A percentile compares a stretch with the other conserved stretches of the same genome.
phyloP scores from a whole-genome alignment of 2,888 invertebrate species.

The Galerucella nymphaeae region DNA sequence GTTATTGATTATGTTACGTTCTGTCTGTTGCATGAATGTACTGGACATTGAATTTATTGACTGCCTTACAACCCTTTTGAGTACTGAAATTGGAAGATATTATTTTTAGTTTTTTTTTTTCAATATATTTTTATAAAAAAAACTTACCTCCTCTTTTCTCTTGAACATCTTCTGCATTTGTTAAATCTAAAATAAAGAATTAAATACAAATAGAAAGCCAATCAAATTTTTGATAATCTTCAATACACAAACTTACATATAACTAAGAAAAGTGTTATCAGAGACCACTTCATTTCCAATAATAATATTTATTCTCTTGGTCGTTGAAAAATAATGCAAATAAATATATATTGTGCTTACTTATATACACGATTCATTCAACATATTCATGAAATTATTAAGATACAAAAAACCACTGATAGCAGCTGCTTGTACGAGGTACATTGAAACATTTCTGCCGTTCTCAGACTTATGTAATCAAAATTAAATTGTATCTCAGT shows the following conservation, averaged over 20 bases:
- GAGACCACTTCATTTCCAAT: conserved; percentile 11
- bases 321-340: not conserved
- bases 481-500: no score
- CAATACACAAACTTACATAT: not conserved
- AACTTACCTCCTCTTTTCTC: conserved; percentile 25
- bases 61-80: conserved; percentile 28
- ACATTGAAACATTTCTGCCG: not conserved
- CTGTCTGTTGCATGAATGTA: conserved; percentile 24
- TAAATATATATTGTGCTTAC: not conserved
- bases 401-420: no score
- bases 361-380: no score
- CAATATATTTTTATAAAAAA: not conserved
- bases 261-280: not conserved
- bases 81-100: conserved; percentile 22
- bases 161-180: conserved; percentile 8
- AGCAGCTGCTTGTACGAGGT: not conserved
- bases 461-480: no score
- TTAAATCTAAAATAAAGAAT: conserved; percentile 20
- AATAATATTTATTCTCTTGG: not conserved
- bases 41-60: conserved; percentile 17
- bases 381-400: no score
- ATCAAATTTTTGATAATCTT: not conserved
- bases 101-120: not conserved
- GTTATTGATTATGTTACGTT: conserved; percentile 28
- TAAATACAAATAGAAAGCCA: not conserved